Percentiles rank a stretch among this genome's conserved stretches.
These are phyloP conservation scores for Eupithecia subumbrata DNA, from an alignment of 2,888 invertebrate species.

Conservation along the genomic window DNA sequence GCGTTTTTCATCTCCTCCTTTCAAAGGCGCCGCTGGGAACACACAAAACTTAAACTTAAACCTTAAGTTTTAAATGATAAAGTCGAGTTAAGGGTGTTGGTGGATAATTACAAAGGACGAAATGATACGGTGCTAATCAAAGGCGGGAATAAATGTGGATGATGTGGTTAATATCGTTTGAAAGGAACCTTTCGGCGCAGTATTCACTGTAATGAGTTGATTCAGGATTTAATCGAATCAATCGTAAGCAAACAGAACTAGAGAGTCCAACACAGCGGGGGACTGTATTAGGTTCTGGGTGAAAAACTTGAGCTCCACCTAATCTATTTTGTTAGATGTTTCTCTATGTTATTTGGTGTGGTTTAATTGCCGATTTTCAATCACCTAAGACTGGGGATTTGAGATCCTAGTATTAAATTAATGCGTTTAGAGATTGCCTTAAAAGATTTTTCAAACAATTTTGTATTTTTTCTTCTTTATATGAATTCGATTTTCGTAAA, in stretches of 20 bases:
- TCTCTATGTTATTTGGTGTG: not conserved
- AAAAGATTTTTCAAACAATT: too few species aligned
- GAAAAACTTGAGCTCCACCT: conserved; percentile 22
- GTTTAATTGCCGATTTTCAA: not conserved
- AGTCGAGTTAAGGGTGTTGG: conserved; percentile 50
- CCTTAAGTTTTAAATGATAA: conserved; percentile 42
- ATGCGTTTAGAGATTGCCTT: too few species aligned
- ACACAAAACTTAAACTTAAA: conserved; percentile 49
- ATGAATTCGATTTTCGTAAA: too few species aligned
- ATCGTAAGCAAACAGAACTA: conserved; percentile 79
- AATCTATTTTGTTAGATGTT: conserved; percentile 32
- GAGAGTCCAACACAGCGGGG: conserved; percentile 49
- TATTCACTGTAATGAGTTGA: conserved; percentile 83
- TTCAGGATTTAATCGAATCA: conserved; percentile 82
- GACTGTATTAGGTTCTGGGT: conserved; percentile 31
- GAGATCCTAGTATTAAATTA: not conserved
- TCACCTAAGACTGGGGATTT: not conserved
- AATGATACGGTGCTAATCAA: conserved; percentile 84
- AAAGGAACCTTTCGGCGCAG: conserved; percentile 82
- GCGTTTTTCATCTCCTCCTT: conserved; percentile 78
- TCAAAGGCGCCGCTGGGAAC: conserved; percentile 75
- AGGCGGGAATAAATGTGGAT: conserved; percentile 80
- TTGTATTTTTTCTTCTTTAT: too few species aligned
- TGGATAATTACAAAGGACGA: conserved; percentile 82
- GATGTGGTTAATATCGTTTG: conserved; percentile 82